Evolutionary conservation across 2,113 vertebrate species (phyloP), one percentile per base, ranked within the genome.

Genomic region (Balaeniceps rex): DNA sequence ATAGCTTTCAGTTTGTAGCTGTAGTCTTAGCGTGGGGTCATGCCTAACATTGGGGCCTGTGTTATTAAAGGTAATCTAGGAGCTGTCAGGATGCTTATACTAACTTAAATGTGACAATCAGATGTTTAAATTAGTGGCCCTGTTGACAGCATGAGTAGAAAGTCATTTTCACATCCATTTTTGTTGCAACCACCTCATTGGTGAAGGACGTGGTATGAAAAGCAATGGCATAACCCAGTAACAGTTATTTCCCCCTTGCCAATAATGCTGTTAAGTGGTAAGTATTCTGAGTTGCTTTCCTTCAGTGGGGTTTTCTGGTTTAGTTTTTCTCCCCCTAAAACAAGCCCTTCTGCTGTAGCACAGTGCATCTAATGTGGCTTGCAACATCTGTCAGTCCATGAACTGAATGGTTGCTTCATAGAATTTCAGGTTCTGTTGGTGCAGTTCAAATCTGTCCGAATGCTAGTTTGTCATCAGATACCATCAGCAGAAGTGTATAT

Each of bases 141-240:
- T n/a, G 7, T 24, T 57, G 33, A 26, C 14, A 31, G 36, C 14
- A 11, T 5, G 9, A 64, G 19, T 21, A 47, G 25, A 15, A 68
- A n/a, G 14, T 28, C 0, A 4, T 38, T 65, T 79, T 70, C 14
- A 21, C 2, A 6, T 19, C 16, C 8, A 14, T 3, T 82, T 17
- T 5, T 33, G 4, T 31, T 51, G 13, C 1, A 2, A 4, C 31
- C 5, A 6, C 2, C 1, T 65, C 0, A 0, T 7, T 61, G 14
- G 7, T 6, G 68, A 44, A 49, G 46, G 36, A 14, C 4, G 6
- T 3, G 2, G 5, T 25, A 3, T 31, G 12, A 46, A 66, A 42
- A 38, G 25, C 8, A 5, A 28, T 34, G 19, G 11, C 4, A 3
- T 57, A 22, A 31, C 10, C 10, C 14, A 16, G 26, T 40, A 8